Evolutionary conservation across 2,888 invertebrate species (phyloP).

Genomic region (Terebella lapidaria): DNA sequence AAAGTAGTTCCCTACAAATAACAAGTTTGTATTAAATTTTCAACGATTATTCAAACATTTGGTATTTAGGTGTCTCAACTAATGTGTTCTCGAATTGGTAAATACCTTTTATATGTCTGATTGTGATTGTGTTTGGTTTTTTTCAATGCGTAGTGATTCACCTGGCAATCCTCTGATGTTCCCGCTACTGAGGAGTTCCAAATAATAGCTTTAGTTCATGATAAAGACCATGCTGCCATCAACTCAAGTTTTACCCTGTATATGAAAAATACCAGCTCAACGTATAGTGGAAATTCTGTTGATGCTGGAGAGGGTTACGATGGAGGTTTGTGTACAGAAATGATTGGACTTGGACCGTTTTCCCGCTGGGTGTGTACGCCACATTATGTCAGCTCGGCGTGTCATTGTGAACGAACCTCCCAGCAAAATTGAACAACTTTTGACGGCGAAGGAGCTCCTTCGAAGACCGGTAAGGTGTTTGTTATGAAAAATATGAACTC

Average conservation of each 20-base stretch:
- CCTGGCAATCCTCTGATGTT: conserved; percentile 38
- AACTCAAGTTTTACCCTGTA: conserved; percentile 41
- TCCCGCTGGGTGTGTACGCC: conserved; percentile 29
- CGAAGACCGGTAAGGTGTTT: conserved; percentile 25
- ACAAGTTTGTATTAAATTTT: too few relatives aligned
- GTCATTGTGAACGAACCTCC: conserved; percentile 34
- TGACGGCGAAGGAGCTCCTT: conserved; percentile 18
- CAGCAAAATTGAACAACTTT: conserved; percentile 23
- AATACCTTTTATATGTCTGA: too few relatives aligned
- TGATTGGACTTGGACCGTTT: not conserved
- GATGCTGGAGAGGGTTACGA: not conserved
- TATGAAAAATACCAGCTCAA: too few relatives aligned
- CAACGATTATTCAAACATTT: too few relatives aligned
- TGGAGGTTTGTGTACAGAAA: not conserved
- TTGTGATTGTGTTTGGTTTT: too few relatives aligned
- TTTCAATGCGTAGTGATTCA: not conserved
- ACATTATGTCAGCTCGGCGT: conserved; percentile 36
- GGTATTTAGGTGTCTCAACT: too few relatives aligned
- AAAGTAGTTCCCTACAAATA: too few relatives aligned
- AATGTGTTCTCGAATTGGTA: too few relatives aligned
- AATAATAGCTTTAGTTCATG: conserved; percentile 49
- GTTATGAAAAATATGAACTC: conserved; percentile 31
- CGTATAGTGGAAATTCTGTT: too few relatives aligned
- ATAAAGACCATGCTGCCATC: conserved; percentile 52
- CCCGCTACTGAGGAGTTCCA: conserved; percentile 52